Conservation (phyloP, 2,113 vertebrate species). For the Fulica atra region DNA sequence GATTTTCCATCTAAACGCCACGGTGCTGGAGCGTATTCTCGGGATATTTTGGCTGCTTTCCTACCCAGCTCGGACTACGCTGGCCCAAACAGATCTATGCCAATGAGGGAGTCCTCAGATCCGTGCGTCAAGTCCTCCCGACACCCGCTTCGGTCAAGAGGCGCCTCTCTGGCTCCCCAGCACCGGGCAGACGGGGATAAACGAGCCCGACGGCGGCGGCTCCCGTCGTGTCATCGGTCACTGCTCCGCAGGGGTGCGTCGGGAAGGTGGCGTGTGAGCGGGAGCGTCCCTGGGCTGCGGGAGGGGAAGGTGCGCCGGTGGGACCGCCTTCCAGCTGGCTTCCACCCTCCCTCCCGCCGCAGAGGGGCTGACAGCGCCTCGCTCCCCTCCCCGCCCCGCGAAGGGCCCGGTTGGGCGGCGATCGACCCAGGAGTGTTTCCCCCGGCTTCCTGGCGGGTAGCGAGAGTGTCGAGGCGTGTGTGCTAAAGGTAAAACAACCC, state of each 20-base stretch:
- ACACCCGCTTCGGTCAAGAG: rapidly evolving
- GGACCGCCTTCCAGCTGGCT: not conserved
- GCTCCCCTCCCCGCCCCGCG: rapidly evolving
- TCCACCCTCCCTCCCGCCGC: not conserved
- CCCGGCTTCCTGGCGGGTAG: too few species aligned
- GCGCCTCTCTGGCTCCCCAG: not conserved
- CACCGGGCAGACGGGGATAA: not conserved
- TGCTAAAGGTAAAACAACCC: too few species aligned
- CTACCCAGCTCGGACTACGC: rapidly evolving
- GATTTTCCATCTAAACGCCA: not conserved
- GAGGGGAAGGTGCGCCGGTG: rapidly evolving
- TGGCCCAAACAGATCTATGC: rapidly evolving
- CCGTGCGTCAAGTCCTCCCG: too few species aligned
- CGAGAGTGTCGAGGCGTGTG: not conserved
- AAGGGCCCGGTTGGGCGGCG: rapidly evolving
- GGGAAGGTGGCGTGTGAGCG: rapidly evolving
- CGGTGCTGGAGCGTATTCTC: rapidly evolving
- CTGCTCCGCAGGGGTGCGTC: not conserved
- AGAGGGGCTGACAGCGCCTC: not conserved
- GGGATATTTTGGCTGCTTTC: not conserved
- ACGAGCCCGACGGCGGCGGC: rapidly evolving
- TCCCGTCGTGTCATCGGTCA: rapidly evolving
- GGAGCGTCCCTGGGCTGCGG: rapidly evolving
- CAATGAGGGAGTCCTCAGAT: not conserved
- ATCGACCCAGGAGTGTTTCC: rapidly evolving